Base-by-base conservation (phyloP, 2,888 invertebrate species). In the Noctua janthe region DNA sequence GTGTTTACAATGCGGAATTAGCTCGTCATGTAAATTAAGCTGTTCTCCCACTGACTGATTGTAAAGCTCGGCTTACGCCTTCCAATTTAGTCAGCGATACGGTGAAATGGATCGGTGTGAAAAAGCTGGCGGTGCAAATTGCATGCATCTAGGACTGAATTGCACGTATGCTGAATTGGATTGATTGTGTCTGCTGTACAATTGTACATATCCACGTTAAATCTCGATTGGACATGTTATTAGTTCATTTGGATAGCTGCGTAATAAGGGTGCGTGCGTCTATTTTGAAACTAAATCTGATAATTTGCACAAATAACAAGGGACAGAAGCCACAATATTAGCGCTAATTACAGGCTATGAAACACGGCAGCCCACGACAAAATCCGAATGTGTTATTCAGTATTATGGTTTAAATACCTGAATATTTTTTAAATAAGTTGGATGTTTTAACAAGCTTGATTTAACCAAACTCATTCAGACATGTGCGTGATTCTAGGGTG, bases 1-100 rank as follows among this genome's bases (percentile, higher is more conserved):
- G 64, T 81, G 76, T 82, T 73, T 59, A 84, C 82, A 71, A 83
- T 69, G 59, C 49, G 47, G 75, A 86, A 89, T 89, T 86, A 88
- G 78, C 84, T 84, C 75, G 84, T 83, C 74, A 80, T 80, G 78
- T 82, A 74, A 88, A 84, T 83, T 81, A 86, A 85, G 78, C 76
- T 84, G 78, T 86, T 81, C 81, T 87, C 62, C 59, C 47, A 75
- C 70, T 81, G 74, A 83, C 84, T 85, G 84, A 87, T 83, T 81
- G 82, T 77, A 77, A 86, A 74, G 78, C 76, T 81, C 64, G 59
- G 67, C 43, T 64, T 71, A 49, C 75, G 71, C 73, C 67, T 84
- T 84, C 81, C 81, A 84, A 86, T 78, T 86, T 83, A 73, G 75
- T 70, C 69, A 29, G 70, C 59, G 83, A 85, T 80, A 78, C 75